Evolutionary conservation across 1,140 invertebrate species (phyloP).

Genomic region (Cotesia glomerata): DNA sequence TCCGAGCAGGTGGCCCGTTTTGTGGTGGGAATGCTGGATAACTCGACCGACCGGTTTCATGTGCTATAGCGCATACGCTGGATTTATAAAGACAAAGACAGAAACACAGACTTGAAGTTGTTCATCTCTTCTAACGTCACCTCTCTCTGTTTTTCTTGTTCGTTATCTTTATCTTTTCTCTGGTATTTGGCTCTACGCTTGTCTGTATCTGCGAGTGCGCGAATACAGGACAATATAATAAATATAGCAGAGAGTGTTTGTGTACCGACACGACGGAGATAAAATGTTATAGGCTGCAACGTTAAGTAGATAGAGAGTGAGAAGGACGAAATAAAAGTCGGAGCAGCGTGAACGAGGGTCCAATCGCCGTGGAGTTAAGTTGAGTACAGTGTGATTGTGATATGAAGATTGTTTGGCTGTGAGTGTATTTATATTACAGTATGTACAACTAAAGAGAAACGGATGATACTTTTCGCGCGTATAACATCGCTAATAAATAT

Average conservation of each 20-base stretch:
- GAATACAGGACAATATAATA: background rate
- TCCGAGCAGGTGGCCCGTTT: slow-evolving; percentile 56
- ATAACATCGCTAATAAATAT: slow-evolving; percentile 18
- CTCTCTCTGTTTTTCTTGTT: too few relatives aligned
- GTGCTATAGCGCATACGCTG: slow-evolving; percentile 33
- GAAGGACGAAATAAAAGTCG: slow-evolving; percentile 15
- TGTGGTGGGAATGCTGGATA: slow-evolving; percentile 37
- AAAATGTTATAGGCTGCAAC: background rate
- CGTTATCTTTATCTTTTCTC: too few relatives aligned
- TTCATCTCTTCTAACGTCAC: too few relatives aligned
- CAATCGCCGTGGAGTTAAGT: slow-evolving; percentile 9
- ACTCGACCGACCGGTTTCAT: slow-evolving; percentile 60
- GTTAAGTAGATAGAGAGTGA: slow-evolving; percentile 23
- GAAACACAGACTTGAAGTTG: too few relatives aligned
- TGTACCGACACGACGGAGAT: background rate
- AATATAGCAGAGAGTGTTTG: background rate
- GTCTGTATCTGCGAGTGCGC: background rate
- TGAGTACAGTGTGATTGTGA: background rate
- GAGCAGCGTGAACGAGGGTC: slow-evolving; percentile 15
- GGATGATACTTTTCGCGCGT: slow-evolving; percentile 13
- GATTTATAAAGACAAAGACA: slow-evolving; percentile 22
- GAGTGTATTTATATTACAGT: too few relatives aligned
- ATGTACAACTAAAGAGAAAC: background rate
- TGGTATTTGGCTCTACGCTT: too few relatives aligned
- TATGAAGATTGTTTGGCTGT: too few relatives aligned